Evolutionary conservation across 1,140 invertebrate species (phyloP), one percentile per base, ranked within the genome.

Genomic region (Anastatus disparis): DNA sequence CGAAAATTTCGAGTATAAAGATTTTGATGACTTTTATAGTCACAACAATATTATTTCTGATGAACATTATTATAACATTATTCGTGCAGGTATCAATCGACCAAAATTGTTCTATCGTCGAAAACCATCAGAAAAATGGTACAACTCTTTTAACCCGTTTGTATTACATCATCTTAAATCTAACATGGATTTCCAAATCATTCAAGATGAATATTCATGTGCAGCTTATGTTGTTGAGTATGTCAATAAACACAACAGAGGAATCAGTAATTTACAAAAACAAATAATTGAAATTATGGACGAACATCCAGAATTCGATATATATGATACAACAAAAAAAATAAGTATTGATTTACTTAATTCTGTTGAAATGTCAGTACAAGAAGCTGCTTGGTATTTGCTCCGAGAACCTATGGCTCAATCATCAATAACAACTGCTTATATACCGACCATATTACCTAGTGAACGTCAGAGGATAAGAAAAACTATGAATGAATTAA

Each of bases 321-420:
- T n/a, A n/a, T n/a, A n/a, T n/a, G n/a, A n/a, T n/a, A n/a, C n/a
- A n/a, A n/a, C n/a, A n/a, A n/a, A n/a, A n/a, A n/a, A n/a, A n/a
- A n/a, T n/a, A n/a, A n/a, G n/a, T n/a, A n/a, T n/a, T 24, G 80
- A 85, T 72, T 58, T 84, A 12, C 74, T 85, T 29, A 83, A 84
- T 27, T 73, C 75, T 72, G 78, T 83, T 64, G 83, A 85, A 55
- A 84, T 84, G 74, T 75, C 79, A 67, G 74, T 77, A 2, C 83
- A 84, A 77, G 84, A 85, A 78, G 84, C 82, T 61, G 84, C 82
- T 58, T 85, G 83, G 81, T 85, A 80, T 79, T 46, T 84, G 12
- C 59, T 80, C 55, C 31, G 70, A 10, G 61, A 75, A 46, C 74
- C 72, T 22, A 78, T 79, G 75, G 70, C 65, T 10, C 75, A 75